Base-by-base conservation (phyloP, 2,888 invertebrate species). In the Lithodes maja region DNA sequence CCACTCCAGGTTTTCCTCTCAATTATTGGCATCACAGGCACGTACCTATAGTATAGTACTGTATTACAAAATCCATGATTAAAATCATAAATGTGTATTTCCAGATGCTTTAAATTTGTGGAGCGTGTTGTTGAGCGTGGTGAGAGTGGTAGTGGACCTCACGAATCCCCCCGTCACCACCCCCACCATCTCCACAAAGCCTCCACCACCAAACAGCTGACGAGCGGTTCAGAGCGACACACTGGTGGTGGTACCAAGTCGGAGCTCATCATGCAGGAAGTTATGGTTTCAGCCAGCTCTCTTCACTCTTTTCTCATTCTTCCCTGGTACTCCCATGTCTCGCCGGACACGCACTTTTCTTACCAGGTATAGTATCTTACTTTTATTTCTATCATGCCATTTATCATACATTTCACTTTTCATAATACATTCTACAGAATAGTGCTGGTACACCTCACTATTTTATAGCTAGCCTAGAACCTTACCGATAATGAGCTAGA, bases 271-370 rank as follows among this genome's bases (percentile, higher is more conserved):
- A 77, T 83, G 54, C 89, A 86, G 53, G 90, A 90, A 68, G 77
- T 90, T 79, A 53, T 71, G 49, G 77, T 52, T 9, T 88, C 88
- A 55, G 90, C 90, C 17, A 68, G 69, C 52, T 79, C 88, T 12
- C 83, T 90, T 3, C 89, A 90, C 78, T 88, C 88, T 53, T 74
- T 77, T 71, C 77, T 88, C 49, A 86, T 90, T 33, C 78, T 89
- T 61, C 90, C 90, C 2, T 90, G 90, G 90, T 90, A 90, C 86
- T 85, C 86, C n/a, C 75, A 68, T n/a, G 88, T 90, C 15, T 90
- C 90, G 52, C 90, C 90, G 55, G 90, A 90, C 33, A 75, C 83
- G 49, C 88, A 90, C 52, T 89, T 83, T 52, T 90, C 90, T 33
- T 83, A 88, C 74, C 90, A 90, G 88, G 90, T 90, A 61, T 49